Evolutionary conservation across 2,113 vertebrate genomes (phyloP).

Genomic region (Fukomys damarensis): DNA sequence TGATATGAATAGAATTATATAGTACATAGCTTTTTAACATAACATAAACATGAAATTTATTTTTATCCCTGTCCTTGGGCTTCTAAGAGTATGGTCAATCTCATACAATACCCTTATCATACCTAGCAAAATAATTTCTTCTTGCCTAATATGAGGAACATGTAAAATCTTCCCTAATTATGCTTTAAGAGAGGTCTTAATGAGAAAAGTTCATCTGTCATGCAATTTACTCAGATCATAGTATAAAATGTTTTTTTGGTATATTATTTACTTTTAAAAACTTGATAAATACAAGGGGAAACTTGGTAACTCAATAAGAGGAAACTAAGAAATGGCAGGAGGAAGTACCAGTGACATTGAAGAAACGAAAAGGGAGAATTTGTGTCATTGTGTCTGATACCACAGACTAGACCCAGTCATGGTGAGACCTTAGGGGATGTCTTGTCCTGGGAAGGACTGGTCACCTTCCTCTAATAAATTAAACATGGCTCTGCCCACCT

Average conservation of each 20-base stretch:
- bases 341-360: neutral
- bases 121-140: neutral
- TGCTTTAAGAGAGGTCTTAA: neutral
- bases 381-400: neutral
- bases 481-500: neutral
- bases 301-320: neutral
- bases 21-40: neutral
- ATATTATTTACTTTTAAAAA: neutral
- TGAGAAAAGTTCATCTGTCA: neutral
- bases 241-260: neutral
- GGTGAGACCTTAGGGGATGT: neutral
- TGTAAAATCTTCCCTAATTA: neutral
- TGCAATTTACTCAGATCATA: neutral
- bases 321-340: neutral
- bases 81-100: neutral
- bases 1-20: neutral
- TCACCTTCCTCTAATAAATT: neutral
- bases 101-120: neutral
- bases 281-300: neutral
- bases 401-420: neutral
- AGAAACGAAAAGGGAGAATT: neutral
- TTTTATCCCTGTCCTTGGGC: neutral
- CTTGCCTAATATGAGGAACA: neutral
- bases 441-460: neutral
- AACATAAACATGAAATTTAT: neutral